Base-by-base conservation (phyloP, 2,888 invertebrate genomes). In the Calameuta filiformis region DNA sequence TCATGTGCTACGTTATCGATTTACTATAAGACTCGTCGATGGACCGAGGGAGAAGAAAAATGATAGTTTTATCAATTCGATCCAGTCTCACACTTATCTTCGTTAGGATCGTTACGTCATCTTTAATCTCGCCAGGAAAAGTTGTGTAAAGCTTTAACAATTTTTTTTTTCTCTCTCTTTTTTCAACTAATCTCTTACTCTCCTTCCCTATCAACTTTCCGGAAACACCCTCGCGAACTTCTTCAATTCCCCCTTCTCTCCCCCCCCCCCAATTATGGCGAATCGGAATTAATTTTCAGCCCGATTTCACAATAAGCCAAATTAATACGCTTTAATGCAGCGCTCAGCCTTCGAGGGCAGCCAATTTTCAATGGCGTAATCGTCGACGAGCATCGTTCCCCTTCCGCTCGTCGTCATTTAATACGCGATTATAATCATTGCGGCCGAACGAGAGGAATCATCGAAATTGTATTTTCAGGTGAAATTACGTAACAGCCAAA, bases 261-360 rank as follows among this genome's bases (percentile, higher is more conserved):
- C 69, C 77, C 69, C 3, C 12, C 12, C 30, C 77, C 69, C 75
- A 75, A 77, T 75, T 75, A 77, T 30, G 73, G 34, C 69, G 33
- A 37, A 75, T 76, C 71, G 80, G 73, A 82, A 82, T 82, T 83
- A 82, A 82, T 83, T 83, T 83, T 78, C 77, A 76, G 79, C 78
- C 76, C 77, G 78, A 82, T 81, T 82, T 82, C 81, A 79, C 82
- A 79, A 77, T 56, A 40, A 73, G 68, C 69, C 23, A 15, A 73
- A 73, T 68, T 73, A 78, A 78, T 75, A 75, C 37, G 77, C 75
- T 75, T 40, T 30, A 37, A 23, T 74, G 74, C 37, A 33, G n/a
- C 12, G 35, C 33, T 4, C 33, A 30, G 69, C 30, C 30, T 15
- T 15, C 69, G 30, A 69, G 69, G 11, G 69, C 69, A 33, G 69